phyloP scores from a whole-genome alignment of 1,140 invertebrate genomes.

The Apis cerana region DNA sequence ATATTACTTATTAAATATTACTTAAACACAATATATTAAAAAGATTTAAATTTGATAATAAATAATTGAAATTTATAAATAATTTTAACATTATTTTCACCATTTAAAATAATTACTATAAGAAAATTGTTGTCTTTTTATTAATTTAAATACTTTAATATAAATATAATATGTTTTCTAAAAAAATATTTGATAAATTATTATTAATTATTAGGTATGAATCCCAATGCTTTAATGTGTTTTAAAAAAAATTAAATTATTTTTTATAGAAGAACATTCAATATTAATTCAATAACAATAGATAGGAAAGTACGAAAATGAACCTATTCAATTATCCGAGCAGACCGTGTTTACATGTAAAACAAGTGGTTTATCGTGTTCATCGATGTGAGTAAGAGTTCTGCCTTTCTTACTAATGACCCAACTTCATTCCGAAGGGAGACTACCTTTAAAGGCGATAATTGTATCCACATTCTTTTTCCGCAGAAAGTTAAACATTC shows the following conservation, averaged over 20 bases:
- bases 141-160: no score
- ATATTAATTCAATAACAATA: neutral
- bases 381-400: slow-evolving; percentile 37
- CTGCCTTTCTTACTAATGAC: slow-evolving; percentile 44
- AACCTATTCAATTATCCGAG: slow-evolving; percentile 14
- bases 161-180: no score
- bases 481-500: slow-evolving; percentile 3
- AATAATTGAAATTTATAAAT: no score
- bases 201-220: neutral
- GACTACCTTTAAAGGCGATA: slow-evolving; percentile 29
- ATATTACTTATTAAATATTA: no score
- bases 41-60: no score
- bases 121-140: no score
- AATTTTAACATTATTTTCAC: no score
- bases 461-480: slow-evolving; percentile 12
- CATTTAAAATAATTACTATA: no score
- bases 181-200: neutral
- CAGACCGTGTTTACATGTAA: slow-evolving; percentile 40
- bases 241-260: neutral
- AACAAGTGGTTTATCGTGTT: slow-evolving; percentile 43
- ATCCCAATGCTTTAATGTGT: neutral
- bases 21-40: no score
- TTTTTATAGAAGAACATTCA: neutral
- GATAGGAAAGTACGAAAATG: neutral
- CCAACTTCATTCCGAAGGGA: slow-evolving; percentile 25